phyloP scores from a whole-genome alignment of 2,113 vertebrate species.

The Cyphomyrus plagiostoma region DNA sequence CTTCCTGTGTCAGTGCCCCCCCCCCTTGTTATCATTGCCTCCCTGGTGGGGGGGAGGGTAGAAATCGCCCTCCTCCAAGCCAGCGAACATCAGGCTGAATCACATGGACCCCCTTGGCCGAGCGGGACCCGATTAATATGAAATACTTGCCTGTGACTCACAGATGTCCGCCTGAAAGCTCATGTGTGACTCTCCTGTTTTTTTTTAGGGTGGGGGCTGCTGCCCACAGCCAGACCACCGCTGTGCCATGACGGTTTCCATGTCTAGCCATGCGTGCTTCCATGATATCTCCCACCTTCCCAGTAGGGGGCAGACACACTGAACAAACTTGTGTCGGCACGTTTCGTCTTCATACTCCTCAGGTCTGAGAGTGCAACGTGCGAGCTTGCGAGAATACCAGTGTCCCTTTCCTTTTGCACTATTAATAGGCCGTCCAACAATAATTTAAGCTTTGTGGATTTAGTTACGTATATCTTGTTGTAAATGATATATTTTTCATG shows the following conservation, averaged over 20 bases:
- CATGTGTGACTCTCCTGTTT: neutral
- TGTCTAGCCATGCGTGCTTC: neutral
- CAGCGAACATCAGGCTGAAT: neutral
- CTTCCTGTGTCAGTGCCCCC: neutral
- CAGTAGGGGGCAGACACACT: neutral
- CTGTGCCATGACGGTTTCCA: neutral
- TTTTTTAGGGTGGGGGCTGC: neutral
- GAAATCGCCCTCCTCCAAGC: no score
- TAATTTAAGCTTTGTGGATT: neutral
- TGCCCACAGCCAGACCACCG: neutral
- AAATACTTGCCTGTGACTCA: neutral
- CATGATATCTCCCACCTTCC: neutral
- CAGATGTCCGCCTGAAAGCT: neutral
- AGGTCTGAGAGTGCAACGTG: neutral
- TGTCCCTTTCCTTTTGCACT: neutral
- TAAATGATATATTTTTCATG: neutral
- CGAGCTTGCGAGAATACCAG: neutral
- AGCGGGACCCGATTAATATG: slow-evolving; percentile 7
- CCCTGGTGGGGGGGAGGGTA: neutral
- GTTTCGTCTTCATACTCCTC: neutral
- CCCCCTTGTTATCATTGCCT: neutral
- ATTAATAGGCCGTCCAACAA: neutral
- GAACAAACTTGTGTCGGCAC: neutral
- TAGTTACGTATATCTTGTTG: neutral
- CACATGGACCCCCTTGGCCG: neutral